Evolutionary conservation across 2,797 vertebrate genomes (phyloP), one percentile per base, ranked within the genome.

Genomic region (Uromys caudimaculatus): DNA sequence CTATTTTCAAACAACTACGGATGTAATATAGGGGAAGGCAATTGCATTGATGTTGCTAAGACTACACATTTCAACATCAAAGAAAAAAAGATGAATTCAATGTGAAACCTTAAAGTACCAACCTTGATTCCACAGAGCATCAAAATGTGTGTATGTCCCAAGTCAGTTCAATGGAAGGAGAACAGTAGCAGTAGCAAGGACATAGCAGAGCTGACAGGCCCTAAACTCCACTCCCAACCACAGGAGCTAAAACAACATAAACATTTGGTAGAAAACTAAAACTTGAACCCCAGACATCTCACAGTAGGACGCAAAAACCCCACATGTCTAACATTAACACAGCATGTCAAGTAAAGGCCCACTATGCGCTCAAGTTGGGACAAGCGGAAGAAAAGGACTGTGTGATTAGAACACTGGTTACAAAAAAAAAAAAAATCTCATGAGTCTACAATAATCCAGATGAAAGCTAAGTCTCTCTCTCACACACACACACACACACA

Each of bases 341-440:
- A 54, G 47, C 60, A 69, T 21, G 38, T 41, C 54, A 79, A 50
- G 35, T 52, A 92, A 94, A 93, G 24, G 32, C 91, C 27, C 11
- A 58, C 58, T 13, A 62, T 4, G 12, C 24, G 47, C 19, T 60
- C 84, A 82, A 62, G 13, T 52, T 35, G 54, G 56, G 24, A 90
- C 52, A 94, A 90, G 64, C 3, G 47, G 62, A 84, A 24, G 75
- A 82, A 89, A 94, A 93, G 90, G 2, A 79, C 47, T 76, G 23
- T 76, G 24, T 76, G 14, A 64, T 77, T 92, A 94, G 89, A 92
- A 89, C 14, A 78, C 0, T 81, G 19, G 19, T 75, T 14, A 64
- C 11, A 89, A n/a, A 58, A 44, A 83, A 60, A 93, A n/a, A 94
- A 47, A 21, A 32, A 89, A 60, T 24, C 24, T 38, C 50, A 67